Evolutionary conservation across 2,797 vertebrate genomes (phyloP).

Genomic region (Coreius guichenoti): DNA sequence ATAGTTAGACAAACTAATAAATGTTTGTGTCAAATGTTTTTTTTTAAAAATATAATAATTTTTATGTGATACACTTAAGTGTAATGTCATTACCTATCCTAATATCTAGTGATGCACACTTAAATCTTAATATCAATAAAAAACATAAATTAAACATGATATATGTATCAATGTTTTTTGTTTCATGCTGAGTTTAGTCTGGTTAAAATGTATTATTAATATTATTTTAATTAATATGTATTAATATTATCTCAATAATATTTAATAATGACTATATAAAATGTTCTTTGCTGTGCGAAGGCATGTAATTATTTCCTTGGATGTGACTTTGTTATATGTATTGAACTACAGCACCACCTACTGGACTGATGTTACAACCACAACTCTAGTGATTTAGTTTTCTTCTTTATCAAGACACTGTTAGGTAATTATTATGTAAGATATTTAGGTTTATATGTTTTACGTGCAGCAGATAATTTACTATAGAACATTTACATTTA

Average conservation of each 20-base stretch:
- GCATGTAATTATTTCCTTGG: neutral
- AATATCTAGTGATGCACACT: neutral
- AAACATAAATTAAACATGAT: neutral
- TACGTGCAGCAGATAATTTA: neutral
- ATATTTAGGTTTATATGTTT: neutral
- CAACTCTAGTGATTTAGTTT: neutral
- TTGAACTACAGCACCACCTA: constrained; percentile 8
- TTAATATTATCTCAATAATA: neutral
- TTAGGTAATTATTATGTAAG: neutral
- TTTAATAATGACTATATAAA: neutral
- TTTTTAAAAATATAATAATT: neutral
- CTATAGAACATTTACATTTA: neutral
- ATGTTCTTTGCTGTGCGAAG: neutral
- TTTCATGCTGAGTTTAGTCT: neutral
- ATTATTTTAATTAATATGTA: neutral
- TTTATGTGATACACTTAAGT: neutral
- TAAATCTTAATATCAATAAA: neutral
- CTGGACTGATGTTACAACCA: constrained; percentile 6
- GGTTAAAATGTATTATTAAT: neutral
- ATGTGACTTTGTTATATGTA: neutral
- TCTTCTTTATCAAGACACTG: neutral
- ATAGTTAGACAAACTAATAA: neutral
- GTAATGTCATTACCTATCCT: neutral
- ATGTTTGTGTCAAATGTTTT: neutral
- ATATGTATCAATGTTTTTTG: neutral